Percentiles rank a stretch among this genome's conserved stretches.
Conservation (phyloP, 2,888 invertebrate species). For the Tetanocera ferruginea region DNA sequence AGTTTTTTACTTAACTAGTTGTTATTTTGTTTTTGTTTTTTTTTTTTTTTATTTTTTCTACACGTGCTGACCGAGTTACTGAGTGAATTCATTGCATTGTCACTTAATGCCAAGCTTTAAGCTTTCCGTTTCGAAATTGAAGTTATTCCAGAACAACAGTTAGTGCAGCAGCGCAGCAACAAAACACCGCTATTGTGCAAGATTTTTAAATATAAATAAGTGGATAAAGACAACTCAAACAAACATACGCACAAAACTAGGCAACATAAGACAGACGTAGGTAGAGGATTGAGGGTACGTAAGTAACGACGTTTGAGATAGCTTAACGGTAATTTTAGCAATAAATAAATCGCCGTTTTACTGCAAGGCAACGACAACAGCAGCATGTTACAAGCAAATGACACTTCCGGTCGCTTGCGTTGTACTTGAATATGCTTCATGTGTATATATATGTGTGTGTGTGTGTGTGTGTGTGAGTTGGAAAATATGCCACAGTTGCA, state of each 20-base stretch:
- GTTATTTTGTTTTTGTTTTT: not conserved
- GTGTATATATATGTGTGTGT: not conserved
- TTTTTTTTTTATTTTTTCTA: not conserved
- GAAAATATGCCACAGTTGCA: constrained; percentile 57
- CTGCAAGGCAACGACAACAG: not conserved
- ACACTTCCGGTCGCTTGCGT: not conserved
- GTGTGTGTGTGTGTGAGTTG: not conserved
- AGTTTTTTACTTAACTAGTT: not conserved
- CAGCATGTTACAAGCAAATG: not conserved
- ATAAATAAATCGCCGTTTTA: not conserved
- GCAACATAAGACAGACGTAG: not conserved
- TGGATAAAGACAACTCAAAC: constrained; percentile 26
- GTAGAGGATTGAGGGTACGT: not conserved
- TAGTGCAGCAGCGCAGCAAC: constrained; percentile 38
- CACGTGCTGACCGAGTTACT: not conserved
- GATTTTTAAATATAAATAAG: constrained; percentile 55
- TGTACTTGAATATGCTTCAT: not conserved
- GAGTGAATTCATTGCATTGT: not conserved
- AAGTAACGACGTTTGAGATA: not conserved
- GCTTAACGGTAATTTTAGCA: not conserved
- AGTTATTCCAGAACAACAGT: constrained; percentile 10
- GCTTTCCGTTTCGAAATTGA: constrained; percentile 8
- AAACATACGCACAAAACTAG: not conserved
- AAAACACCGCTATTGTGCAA: constrained; percentile 49
- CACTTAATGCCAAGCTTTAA: constrained; percentile 19